These are phyloP conservation scores for Lasioglossum figueresi DNA, from an alignment of 2,888 invertebrate species.

Conservation along the genomic window DNA sequence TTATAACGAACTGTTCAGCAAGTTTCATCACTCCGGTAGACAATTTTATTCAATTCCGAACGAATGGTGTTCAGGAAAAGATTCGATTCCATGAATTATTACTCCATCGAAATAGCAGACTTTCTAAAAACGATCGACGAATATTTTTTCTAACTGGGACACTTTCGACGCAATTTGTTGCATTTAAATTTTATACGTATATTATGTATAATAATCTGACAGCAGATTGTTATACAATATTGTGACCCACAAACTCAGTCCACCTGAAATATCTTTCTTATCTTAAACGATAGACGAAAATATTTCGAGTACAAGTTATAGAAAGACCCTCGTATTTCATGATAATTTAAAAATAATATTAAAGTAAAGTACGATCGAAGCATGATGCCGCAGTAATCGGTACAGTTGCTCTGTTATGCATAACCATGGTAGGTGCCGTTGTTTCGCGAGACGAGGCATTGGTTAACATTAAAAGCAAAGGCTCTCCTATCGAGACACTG, in stretches of 20 bases:
- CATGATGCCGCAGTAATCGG: too few species aligned
- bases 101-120: not conserved
- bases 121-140: not conserved
- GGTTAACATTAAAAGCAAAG: constrained; percentile 53
- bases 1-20: constrained; percentile 22
- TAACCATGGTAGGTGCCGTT: not conserved
- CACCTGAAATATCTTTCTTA: too few species aligned
- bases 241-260: not conserved
- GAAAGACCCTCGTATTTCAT: too few species aligned
- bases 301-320: too few species aligned
- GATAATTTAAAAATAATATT: too few species aligned
- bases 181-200: not conserved
- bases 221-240: not conserved
- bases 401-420: not conserved
- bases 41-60: constrained; percentile 21
- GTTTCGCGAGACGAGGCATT: constrained; percentile 39
- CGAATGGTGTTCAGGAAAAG: constrained; percentile 11
- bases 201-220: not conserved
- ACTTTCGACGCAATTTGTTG: not conserved
- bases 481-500: constrained; percentile 60
- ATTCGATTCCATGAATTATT: constrained; percentile 19
- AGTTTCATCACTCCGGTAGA: constrained; percentile 10
- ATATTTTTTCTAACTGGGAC: not conserved
- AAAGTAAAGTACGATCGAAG: too few species aligned
- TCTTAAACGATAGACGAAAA: too few species aligned